Conservation (phyloP, 1,140 invertebrate species). For the Tribolium castaneum region DNA sequence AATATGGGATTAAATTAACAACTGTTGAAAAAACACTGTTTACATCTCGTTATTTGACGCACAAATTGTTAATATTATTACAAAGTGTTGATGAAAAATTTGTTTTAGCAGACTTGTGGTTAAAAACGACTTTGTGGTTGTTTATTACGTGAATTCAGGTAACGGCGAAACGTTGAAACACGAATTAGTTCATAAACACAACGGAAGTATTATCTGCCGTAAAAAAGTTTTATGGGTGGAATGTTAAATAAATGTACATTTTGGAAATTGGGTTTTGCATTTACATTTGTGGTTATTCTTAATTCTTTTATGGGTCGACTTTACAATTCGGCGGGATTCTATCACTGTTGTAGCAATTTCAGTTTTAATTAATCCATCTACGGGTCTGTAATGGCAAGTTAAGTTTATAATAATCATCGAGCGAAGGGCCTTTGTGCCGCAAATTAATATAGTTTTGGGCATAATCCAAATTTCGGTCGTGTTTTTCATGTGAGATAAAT, state of each 20-base stretch:
- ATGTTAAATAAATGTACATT: not conserved
- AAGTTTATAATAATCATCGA: conserved; percentile 13
- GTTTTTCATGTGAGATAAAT: conserved; percentile 14
- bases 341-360: conserved; percentile 3
- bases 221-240: not conserved
- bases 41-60: too few species aligned
- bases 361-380: conserved; percentile 29
- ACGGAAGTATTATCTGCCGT: not conserved
- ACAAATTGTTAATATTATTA: too few species aligned
- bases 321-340: not conserved
- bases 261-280: not conserved
- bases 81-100: too few species aligned
- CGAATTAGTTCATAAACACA: not conserved
- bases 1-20: too few species aligned
- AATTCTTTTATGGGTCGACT: not conserved
- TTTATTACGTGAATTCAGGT: not conserved
- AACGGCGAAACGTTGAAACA: not conserved
- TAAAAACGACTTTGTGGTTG: not conserved
- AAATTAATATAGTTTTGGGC: not conserved
- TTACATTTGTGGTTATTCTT: not conserved
- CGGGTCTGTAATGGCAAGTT: not conserved
- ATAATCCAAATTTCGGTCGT: not conserved
- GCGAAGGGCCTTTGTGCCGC: not conserved
- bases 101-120: not conserved
- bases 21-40: too few species aligned